These are phyloP conservation scores for Orestias chungarensis DNA, from an alignment of 2,797 vertebrate species.

Conservation along the genomic window DNA sequence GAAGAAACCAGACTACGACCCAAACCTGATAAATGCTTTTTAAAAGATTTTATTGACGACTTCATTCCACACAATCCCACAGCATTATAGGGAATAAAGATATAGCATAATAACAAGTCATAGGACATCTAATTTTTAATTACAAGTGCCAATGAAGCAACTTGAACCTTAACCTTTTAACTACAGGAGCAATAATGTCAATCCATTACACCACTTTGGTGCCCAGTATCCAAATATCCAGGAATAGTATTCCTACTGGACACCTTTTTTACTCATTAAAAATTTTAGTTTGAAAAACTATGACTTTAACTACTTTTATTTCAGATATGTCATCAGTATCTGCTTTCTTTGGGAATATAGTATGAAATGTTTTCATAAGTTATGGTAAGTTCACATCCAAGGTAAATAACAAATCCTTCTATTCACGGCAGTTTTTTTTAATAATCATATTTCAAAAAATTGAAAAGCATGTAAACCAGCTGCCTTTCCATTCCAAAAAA, in stretches of 20 bases:
- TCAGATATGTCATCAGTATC: background rate
- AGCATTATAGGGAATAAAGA: background rate
- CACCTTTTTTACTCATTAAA: no score
- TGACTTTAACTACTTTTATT: background rate
- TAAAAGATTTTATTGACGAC: no score
- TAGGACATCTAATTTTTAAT: background rate
- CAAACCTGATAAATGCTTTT: no score
- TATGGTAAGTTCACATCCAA: background rate
- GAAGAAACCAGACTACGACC: no score
- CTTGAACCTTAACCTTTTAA: background rate
- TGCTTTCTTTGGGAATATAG: background rate
- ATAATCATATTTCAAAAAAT: background rate
- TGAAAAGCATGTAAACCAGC: background rate
- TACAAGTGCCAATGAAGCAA: background rate
- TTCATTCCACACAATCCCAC: background rate
- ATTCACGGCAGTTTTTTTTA: background rate
- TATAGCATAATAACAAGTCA: background rate
- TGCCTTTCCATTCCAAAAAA: background rate
- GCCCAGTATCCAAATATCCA: background rate
- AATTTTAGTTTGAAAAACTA: background rate
- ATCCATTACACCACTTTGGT: no score
- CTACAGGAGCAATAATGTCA: background rate
- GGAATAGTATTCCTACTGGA: background rate
- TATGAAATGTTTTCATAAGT: background rate
- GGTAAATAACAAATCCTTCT: background rate